Conservation (phyloP, 2,113 vertebrate genomes). For the Brachirus orientalis region DNA sequence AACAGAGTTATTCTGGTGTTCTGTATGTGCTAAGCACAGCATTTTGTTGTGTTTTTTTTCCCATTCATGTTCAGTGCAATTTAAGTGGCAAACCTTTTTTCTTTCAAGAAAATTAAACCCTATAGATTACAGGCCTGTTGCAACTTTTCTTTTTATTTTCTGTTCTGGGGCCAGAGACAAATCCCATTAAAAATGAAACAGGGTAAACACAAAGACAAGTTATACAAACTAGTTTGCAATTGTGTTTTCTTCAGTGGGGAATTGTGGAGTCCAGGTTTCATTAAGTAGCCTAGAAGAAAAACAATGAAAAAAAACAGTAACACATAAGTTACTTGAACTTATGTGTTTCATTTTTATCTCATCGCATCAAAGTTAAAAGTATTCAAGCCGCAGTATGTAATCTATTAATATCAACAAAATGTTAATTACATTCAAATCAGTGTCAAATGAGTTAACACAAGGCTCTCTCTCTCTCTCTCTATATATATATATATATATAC, state of each 20-base stretch:
- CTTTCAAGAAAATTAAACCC: not conserved
- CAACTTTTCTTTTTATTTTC: not conserved
- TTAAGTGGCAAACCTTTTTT: not conserved
- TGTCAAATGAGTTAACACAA: no score
- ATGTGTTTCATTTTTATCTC: no score
- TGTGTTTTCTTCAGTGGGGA: not conserved
- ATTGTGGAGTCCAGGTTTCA: not conserved
- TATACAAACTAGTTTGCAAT: not conserved
- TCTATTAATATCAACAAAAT: no score
- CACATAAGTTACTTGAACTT: no score
- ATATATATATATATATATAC: no score
- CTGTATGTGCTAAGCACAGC: not conserved
- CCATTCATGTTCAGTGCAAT: not conserved
- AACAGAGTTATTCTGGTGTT: no score
- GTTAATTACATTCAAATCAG: no score
- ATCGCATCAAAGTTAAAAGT: no score
- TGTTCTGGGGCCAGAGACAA: constrained; percentile 2
- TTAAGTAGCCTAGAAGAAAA: no score
- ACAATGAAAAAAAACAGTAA: no score
- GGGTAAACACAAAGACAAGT: constrained; percentile 6
- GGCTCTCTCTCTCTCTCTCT: no score
- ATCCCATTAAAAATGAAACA: constrained; percentile 37
- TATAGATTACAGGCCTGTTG: not conserved
- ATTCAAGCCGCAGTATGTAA: no score
- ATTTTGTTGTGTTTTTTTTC: not conserved